Percentiles rank a stretch among this genome's conserved stretches.
These are phyloP conservation scores for Zaprionus lineosus DNA, from an alignment of 2,888 invertebrate species.

Conservation along the genomic window DNA sequence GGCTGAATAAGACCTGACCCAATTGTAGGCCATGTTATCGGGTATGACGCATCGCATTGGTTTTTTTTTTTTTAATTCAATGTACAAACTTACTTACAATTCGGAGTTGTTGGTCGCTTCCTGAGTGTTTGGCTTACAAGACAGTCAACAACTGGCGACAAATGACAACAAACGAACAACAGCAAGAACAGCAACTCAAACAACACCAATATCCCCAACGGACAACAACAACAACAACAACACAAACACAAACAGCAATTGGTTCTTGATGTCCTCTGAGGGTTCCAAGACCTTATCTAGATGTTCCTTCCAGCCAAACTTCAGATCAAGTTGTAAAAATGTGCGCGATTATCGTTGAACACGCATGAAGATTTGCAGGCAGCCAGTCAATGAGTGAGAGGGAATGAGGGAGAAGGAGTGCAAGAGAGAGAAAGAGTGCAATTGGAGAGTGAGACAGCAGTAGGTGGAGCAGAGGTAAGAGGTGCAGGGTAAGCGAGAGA, in stretches of 20 bases:
- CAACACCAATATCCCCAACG: constrained; percentile 13
- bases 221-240: constrained; percentile 14
- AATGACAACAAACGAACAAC: constrained; percentile 50
- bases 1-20: constrained; percentile 60
- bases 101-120: constrained; percentile 13
- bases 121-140: constrained; percentile 47
- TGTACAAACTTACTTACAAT: constrained; percentile 19
- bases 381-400: background rate
- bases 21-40: constrained; percentile 47
- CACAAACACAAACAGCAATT: constrained; percentile 34
- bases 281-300: constrained; percentile 65
- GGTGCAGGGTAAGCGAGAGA: no score
- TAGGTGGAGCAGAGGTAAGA: no score
- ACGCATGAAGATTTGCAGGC: constrained; percentile 38
- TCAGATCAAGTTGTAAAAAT: constrained; percentile 74
- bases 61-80: constrained; percentile 1
- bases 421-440: background rate
- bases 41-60: constrained; percentile 58
- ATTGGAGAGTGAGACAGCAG: no score
- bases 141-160: constrained; percentile 44
- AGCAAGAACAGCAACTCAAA: constrained; percentile 22
- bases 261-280: constrained; percentile 28
- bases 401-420: background rate
- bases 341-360: constrained; percentile 55
- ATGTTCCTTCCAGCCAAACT: constrained; percentile 42